Base-by-base conservation (phyloP, 2,113 vertebrate genomes). In the Agelaius tricolor region DNA sequence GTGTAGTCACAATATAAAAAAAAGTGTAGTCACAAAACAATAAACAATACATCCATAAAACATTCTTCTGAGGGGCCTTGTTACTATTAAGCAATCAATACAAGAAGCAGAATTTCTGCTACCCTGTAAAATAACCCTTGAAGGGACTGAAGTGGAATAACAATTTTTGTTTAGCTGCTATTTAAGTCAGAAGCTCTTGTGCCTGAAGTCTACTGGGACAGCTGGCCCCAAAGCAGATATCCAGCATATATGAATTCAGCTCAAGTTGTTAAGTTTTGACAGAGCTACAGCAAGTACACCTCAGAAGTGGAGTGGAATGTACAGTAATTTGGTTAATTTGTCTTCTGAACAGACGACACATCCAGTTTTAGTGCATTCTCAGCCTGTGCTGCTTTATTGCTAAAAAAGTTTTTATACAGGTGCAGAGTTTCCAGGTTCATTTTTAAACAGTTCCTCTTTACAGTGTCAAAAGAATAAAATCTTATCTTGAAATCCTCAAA, bases 321-420 rank as follows among this genome's bases (percentile, higher is more conserved):
- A 37, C 2, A 55, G 10, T 9, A 31, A 28, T 19, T 22, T 44
- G 28, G 17, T 39, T 72, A 31, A 55, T 55, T 87, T 30, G 2
- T 37, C 41, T 92, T 67, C 74, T n/a, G 88, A 97, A 97, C 63
- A 97, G 90, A 96, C 6, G 84, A 96, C 92, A 95, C 92, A 69
- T 30, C 85, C 79, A 96, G 68, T 89, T 95, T 94, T 81, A 97
- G 96, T 98, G 97, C 97, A 98, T 98, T 98, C 97, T 98, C 97
- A 97, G 98, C 96, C 90, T 98, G 98, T 98, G 98, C 96, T 98
- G 95, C 97, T 98, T 98, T 98, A 98, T 98, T 98, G 98, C 98
- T 97, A 98, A 97, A 96, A 97, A 97, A 96, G 97, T 86, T 95
- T 94, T 90, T 96, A 97, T 96, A 98, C 89, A 98, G 98, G 97